Base-by-base conservation (phyloP, 2,888 invertebrate genomes). In the Lepidochrysops patricia region DNA sequence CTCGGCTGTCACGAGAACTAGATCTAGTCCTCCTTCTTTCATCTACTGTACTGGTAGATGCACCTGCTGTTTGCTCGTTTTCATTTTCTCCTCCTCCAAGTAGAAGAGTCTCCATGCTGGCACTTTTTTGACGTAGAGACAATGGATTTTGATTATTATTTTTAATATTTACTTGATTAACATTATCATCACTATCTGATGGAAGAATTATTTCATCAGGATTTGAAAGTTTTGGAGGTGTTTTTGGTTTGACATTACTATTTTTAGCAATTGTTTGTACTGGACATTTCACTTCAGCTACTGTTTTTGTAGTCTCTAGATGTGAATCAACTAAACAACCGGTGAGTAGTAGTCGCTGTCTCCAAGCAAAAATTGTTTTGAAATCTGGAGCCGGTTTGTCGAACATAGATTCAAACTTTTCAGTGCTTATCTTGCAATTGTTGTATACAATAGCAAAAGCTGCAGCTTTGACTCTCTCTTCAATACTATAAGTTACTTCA, bases 361-460 rank as follows among this genome's bases (percentile, higher is more conserved):
- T 75, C 89, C 87, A 89, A 32, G 73, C 72, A 79, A 86, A 90
- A 64, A 90, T 84, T 49, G 88, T 89, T 69, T 88, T 81, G 62
- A 84, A 88, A 70, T 89, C 88, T 48, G 90, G 90, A 57, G 89
- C 88, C 43, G 85, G 86, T 72, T 90, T 90, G 57, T 82, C 81
- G 74, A 72, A 86, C 7, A 76, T 43, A 34, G 72, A 64, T 71
- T 88, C 81, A 80, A 90, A 90, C 67, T 77, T 83, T 0, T 81
- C 77, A 57, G 83, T 75, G 57, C 78, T 84, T n/a, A 82, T 77
- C 75, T 78, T 85, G 64, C 89, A 89, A 61, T 89, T 90, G 63
- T 82, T 83, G 63, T 85, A 84, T 15, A 77, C 79, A 66, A 90
- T 77, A 29, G 89, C 88, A 75, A 75, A 83, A 37, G 89, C 88